These are phyloP conservation scores for Tipula helvola DNA, from an alignment of 2,888 invertebrate species.

Conservation along the genomic window DNA sequence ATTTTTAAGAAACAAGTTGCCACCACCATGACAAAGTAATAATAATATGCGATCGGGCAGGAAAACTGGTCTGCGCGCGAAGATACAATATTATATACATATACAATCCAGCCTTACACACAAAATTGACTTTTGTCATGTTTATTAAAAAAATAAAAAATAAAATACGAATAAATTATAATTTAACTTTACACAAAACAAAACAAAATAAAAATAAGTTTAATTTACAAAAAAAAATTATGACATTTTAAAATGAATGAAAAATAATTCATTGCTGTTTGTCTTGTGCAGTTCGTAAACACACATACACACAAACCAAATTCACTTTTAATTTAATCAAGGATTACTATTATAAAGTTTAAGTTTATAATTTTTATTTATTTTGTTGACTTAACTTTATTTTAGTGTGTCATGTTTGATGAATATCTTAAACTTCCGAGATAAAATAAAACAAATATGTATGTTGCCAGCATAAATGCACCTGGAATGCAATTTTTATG, in stretches of 20 bases:
- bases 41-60: background rate
- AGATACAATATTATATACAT: background rate
- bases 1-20: conserved; percentile 11
- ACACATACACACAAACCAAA: background rate
- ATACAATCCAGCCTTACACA: background rate
- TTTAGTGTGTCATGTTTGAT: background rate
- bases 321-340: background rate
- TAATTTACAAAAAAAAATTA: background rate
- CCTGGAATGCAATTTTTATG: background rate
- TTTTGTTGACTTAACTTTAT: background rate
- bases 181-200: background rate
- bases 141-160: background rate
- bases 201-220: background rate
- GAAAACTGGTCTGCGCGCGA: background rate
- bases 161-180: background rate
- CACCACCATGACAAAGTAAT: conserved; percentile 11
- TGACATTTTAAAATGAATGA: background rate
- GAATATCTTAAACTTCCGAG: background rate
- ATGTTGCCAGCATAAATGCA: background rate
- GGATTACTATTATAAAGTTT: background rate
- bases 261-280: background rate
- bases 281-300: background rate
- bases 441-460: background rate
- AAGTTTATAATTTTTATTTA: background rate
- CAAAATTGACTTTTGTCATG: conserved; percentile 9